Base-by-base conservation (phyloP, 2,888 invertebrate species). In the Azorinus chamasolen region DNA sequence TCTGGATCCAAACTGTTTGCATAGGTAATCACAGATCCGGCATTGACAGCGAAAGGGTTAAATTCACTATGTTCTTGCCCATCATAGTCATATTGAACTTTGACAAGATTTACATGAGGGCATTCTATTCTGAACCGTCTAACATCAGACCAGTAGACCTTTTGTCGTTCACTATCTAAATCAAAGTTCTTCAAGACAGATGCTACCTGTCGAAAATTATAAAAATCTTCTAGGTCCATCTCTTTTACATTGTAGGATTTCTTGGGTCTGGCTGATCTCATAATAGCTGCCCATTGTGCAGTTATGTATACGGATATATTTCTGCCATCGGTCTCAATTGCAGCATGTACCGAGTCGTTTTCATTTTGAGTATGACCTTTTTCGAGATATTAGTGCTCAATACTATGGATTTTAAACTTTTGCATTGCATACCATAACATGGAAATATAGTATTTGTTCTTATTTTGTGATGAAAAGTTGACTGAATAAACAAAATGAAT, bases 321-420 rank as follows among this genome's bases (percentile, higher is more conserved):
- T 27, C 62, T 50, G 37, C 51, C 46, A 22, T 55, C 55, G 12
- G 32, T 22, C 48, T 76, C 80, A 20, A 76, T 55, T 14, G 71
- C 51, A 57, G 79, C 57, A 71, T 79, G 79, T 0, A 75, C 59
- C 16, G 25, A 18, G 27, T 71, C 68, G 24, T 39, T 50, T 51
- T 79, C 79, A 57, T 75, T 79, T 24, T 64, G 64, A 2, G 75
- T 79, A 25, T 79, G 79, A 0, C 79, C 79, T 43, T 71, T 74
- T 27, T 63, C 63, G 4, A 79, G 54, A 43, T 64, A 75, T 48
- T 75, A 75, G 24, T 79, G 79, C 10, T 54, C 22, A 32, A 79
- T 68, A 3, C 39, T 54, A 16, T 8, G 25, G 0, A 79, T 18
- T 43, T 57, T 45, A 39, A 76, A 75, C 27, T 75, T 75, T 27